Evolutionary conservation across 2,888 invertebrate species (phyloP), one percentile per base, ranked within the genome.

Genomic region (Serripes groenlandicus): DNA sequence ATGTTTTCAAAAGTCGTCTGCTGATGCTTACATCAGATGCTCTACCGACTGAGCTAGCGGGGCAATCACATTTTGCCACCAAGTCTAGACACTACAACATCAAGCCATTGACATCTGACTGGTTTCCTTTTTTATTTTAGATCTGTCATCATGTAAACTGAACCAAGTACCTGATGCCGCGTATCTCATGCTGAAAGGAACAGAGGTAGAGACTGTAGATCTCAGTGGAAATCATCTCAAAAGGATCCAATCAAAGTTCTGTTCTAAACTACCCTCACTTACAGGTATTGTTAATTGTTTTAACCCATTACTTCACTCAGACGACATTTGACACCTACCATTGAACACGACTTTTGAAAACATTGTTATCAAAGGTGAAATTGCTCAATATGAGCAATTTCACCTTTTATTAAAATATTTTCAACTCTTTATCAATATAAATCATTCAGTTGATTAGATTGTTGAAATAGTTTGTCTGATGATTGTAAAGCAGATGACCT

Each of bases 131-230:
- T 49, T 49, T 49, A 2, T 49, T 49, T 49, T 84, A 92, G 92
- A 92, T 88, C 81, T 92, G 52, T 91, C 92, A 7, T 85, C 87
- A 21, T 92, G 92, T 89, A 87, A 90, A 52, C 81, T 92, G 56
- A 89, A 87, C 11, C 87, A 90, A 76, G 70, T 92, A 15, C 92
- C 92, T 28, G 92, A 92, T 87, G 92, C 92, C 64, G 77, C 90
- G 0, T 92, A 90, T 62, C 74, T 92, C 32, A 83, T 92, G 81
- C 72, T 92, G 86, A 88, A 88, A 70, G 81, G 89, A 62, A 89
- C 88, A 7, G 35, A 72, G 18, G 62, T 92, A 18, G 76, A 89
- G 62, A 78, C 74, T 30, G 91, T 91, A 77, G 85, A 89, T 66
- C 78, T 92, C 21, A 89, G 92, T 32, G 70, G 81, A 26, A 92